These are phyloP conservation scores for Paedocypris micromegethes DNA, from an alignment of 2,797 vertebrate species.

Conservation along the genomic window DNA sequence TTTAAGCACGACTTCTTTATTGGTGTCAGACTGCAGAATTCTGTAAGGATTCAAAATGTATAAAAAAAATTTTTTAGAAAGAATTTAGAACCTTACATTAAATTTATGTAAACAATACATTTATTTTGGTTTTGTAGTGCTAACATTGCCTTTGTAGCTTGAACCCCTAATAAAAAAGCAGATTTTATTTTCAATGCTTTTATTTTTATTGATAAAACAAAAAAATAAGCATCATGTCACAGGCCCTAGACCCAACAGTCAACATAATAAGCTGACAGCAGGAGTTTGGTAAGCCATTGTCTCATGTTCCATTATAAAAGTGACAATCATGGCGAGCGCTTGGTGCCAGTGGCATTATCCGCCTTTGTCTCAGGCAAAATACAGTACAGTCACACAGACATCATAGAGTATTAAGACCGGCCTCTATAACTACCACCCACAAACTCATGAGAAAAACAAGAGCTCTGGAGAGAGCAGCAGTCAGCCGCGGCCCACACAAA, in stretches of 20 bases:
- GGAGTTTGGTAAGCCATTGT: slow-evolving; percentile 24
- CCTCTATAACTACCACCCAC: slow-evolving; percentile 47
- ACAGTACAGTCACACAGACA: slow-evolving; percentile 30
- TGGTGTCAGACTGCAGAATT: too few relatives aligned
- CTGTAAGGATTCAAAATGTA: too few relatives aligned
- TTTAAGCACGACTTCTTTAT: too few relatives aligned
- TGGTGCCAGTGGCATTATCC: slow-evolving; percentile 36
- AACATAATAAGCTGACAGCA: slow-evolving; percentile 25
- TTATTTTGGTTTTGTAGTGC: too few relatives aligned
- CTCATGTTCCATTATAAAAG: slow-evolving; percentile 35
- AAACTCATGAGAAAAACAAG: slow-evolving; percentile 47
- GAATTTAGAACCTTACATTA: too few relatives aligned
- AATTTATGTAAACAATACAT: too few relatives aligned
- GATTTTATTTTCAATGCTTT: too few relatives aligned
- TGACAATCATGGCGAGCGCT: slow-evolving; percentile 29
- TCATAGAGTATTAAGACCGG: slow-evolving; percentile 19
- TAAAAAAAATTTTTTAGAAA: too few relatives aligned
- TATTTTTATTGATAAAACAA: too few relatives aligned
- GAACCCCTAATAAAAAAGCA: too few relatives aligned
- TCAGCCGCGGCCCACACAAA: slow-evolving; percentile 38
- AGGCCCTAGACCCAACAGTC: slow-evolving; percentile 15
- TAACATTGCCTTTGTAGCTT: too few relatives aligned
- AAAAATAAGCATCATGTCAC: neutral
- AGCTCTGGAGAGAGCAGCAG: slow-evolving; percentile 30
- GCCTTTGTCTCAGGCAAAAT: slow-evolving; percentile 28